Percentiles rank a stretch among this genome's conserved stretches.
These are phyloP conservation scores for Xiphophorus hellerii DNA, from an alignment of 2,113 vertebrate genomes.

Conservation along the genomic window DNA sequence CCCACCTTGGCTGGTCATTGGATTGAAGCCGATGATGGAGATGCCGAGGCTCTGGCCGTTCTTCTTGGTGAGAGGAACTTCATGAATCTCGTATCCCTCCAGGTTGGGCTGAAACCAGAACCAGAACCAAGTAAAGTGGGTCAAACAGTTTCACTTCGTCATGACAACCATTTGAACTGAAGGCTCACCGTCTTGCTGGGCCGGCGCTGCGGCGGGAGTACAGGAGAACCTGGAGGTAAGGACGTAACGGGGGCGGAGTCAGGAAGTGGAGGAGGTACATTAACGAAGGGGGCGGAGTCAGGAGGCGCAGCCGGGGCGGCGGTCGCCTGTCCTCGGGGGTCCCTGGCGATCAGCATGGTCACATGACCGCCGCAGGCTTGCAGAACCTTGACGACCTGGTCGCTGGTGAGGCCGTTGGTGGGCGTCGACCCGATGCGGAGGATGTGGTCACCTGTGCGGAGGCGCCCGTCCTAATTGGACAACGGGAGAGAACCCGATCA, in stretches of 20 bases:
- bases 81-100: constrained; percentile 85
- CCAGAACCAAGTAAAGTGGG: not conserved
- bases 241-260: constrained; percentile 79
- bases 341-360: constrained; percentile 89
- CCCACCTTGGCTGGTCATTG: constrained; percentile 81
- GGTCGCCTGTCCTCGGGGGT: constrained; percentile 72
- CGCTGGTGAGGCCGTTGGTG: constrained; percentile 89
- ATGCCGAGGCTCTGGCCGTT: constrained; percentile 95
- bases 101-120: constrained; percentile 76
- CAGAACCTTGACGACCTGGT: constrained; percentile 93
- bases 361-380: constrained; percentile 91
- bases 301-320: constrained; percentile 67
- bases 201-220: constrained; percentile 10
- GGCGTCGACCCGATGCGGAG: constrained; percentile 90
- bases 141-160: not conserved
- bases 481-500: not conserved
- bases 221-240: constrained; percentile 44
- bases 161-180: not conserved
- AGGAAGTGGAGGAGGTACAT: not conserved
- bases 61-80: constrained; percentile 88
- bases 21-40: constrained; percentile 91
- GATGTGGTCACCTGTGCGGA: constrained; percentile 93
- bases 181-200: constrained; percentile 62
- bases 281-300: constrained; percentile 78
- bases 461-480: constrained; percentile 88